Conservation (phyloP, 2,888 invertebrate genomes). For the Sphecodes monilicornis region DNA sequence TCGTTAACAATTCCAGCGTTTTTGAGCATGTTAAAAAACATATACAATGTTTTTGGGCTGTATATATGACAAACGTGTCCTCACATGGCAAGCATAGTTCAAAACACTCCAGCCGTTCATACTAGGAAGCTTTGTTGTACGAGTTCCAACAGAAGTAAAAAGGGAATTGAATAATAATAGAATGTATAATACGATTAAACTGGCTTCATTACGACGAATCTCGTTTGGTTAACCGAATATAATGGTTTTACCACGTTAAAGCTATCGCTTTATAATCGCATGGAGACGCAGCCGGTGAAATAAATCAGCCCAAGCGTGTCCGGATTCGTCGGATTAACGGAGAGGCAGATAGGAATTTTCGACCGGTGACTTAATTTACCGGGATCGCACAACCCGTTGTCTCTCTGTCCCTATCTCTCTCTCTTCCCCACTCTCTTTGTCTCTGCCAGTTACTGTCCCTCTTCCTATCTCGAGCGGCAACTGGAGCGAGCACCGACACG, state of each 20-base stretch:
- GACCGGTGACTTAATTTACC: conserved; percentile 23
- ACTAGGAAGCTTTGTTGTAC: background rate
- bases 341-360: conserved; percentile 27
- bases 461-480: conserved; percentile 18
- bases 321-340: background rate
- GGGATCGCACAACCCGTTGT: background rate
- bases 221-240: background rate
- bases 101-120: background rate
- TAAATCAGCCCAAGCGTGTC: conserved; percentile 2
- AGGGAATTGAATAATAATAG: background rate
- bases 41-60: background rate
- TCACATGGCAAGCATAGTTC: background rate
- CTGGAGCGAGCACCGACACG: conserved; percentile 13
- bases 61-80: background rate
- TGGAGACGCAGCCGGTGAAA: conserved; percentile 7
- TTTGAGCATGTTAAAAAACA: background rate
- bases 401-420: background rate
- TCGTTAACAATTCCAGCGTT: background rate
- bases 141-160: background rate
- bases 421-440: background rate
- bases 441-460: conserved; percentile 2
- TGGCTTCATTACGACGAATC: background rate
- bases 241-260: background rate
- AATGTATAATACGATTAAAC: background rate
- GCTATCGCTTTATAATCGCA: background rate